Evolutionary conservation across 1,140 invertebrate genomes (phyloP).

Genomic region (Hyles vespertilio): DNA sequence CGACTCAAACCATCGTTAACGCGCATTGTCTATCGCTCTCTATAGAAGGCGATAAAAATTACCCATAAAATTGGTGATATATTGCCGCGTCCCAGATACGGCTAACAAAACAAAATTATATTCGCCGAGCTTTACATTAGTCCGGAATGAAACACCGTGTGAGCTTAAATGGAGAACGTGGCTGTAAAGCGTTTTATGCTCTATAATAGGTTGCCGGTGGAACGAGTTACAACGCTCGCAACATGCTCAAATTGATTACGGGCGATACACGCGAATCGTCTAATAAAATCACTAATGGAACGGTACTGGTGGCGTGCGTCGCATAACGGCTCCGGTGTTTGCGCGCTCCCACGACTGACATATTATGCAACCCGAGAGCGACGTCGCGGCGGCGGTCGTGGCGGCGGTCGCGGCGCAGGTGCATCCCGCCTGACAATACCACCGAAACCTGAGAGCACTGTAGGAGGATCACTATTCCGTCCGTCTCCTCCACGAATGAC

Average conservation of each 20-base stretch:
- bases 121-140: conserved; percentile 39
- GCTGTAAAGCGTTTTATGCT: conserved; percentile 46
- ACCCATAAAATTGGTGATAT: conserved; percentile 29
- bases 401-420: too few species aligned
- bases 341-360: conserved; percentile 57
- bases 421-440: too few species aligned
- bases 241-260: conserved; percentile 64
- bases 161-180: conserved; percentile 43
- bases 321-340: conserved; percentile 56
- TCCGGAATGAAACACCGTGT: conserved; percentile 39
- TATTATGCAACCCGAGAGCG: conserved; percentile 57
- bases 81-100: conserved; percentile 22
- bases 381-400: too few species aligned
- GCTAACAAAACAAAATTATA: conserved; percentile 39
- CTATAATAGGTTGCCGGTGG: conserved; percentile 52
- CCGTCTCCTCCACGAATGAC: too few species aligned
- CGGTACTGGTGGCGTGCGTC: conserved; percentile 69
- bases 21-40: neutral
- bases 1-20: neutral
- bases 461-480: too few species aligned
- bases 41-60: conserved; percentile 5
- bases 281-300: conserved; percentile 73
- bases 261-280: conserved; percentile 67
- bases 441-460: conserved; percentile 41
- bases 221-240: conserved; percentile 44